Base-by-base conservation (phyloP, 2,888 invertebrate genomes). In the Nematopogon swammerdamellus region DNA sequence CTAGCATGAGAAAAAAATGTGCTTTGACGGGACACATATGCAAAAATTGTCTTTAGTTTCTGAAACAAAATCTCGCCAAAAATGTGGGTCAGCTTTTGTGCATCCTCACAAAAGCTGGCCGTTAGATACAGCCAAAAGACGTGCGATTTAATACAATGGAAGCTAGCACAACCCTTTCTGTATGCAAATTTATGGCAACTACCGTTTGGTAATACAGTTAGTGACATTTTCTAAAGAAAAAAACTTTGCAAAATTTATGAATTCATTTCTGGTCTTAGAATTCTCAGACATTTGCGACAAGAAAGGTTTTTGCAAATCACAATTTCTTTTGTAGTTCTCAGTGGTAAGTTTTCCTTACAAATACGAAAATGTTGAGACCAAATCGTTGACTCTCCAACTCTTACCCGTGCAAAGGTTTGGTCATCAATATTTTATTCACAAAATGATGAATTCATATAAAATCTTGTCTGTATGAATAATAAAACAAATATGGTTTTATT, bases 301-400 rank as follows among this genome's bases (percentile, higher is more conserved):
- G 17, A 54, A 58, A 58, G 55, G 55, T 59, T 69, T 71, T 64
- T 68, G 74, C 73, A 72, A 76, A 76, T 79, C 77, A 79, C 59
- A 60, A 49, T 25, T 63, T 62, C 59, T 72, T 52, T 75, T 76
- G 73, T 73, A 73, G 72, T 73, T 76, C 70, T 73, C n/a, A 14
- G 5, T 6, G 4, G 25, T 25, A 10, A 25, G 25, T 25, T 25
- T 25, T 36, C 36, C 3, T 36, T 36, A 14, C n/a, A 36, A 36
- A 36, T 36, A 3, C n/a, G 36, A 36, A 36, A 36, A 36, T 36
- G 8, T 25, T 25, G 8, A 25, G 25, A 25, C n/a, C n/a, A n/a
- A n/a, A n/a, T n/a, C n/a, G n/a, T n/a, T 63, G 59, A 57, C 49
- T 56, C 63, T 63, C 68, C 74, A 74, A 65, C 53, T 60, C 54